Percentiles rank a stretch among this genome's conserved stretches.
phyloP scores from a whole-genome alignment of 2,797 vertebrate genomes.

The Podargus strigoides region DNA sequence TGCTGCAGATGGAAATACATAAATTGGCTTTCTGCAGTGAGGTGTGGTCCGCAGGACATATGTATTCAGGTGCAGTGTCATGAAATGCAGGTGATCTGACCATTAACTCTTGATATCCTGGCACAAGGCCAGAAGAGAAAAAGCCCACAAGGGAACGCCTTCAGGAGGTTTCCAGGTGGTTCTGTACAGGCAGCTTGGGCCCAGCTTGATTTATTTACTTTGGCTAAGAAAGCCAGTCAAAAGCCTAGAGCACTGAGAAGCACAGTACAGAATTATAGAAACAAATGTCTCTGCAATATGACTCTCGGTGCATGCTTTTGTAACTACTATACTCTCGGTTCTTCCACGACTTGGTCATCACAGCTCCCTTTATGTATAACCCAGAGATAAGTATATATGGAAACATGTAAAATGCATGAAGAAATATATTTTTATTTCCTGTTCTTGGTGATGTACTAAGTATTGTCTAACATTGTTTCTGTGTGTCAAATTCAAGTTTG shows the following conservation, averaged over 20 bases:
- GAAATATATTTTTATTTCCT: not conserved
- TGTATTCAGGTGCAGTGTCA: not conserved
- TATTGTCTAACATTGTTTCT: not conserved
- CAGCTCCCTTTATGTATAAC: not conserved
- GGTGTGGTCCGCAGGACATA: not conserved
- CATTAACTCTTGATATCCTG: not conserved
- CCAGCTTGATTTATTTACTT: slow-evolving; percentile 44
- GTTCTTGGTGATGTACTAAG: not conserved
- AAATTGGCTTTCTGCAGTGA: not conserved
- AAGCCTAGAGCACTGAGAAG: not conserved
- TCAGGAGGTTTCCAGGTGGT: slow-evolving; percentile 3
- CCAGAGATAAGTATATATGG: not conserved
- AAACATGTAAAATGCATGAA: not conserved
- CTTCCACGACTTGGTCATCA: not conserved
- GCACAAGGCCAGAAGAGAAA: not conserved
- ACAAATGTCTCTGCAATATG: not conserved
- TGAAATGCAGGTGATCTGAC: not conserved
- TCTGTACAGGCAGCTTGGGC: not conserved
- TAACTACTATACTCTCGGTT: not conserved
- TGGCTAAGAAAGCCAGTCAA: not conserved
- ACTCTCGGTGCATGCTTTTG: not conserved
- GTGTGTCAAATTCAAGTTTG: not conserved
- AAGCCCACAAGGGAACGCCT: not conserved
- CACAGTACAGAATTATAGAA: not conserved
- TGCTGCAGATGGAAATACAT: not conserved